Base-by-base conservation (phyloP, 2,888 invertebrate genomes). In the Ennomos erosarius region DNA sequence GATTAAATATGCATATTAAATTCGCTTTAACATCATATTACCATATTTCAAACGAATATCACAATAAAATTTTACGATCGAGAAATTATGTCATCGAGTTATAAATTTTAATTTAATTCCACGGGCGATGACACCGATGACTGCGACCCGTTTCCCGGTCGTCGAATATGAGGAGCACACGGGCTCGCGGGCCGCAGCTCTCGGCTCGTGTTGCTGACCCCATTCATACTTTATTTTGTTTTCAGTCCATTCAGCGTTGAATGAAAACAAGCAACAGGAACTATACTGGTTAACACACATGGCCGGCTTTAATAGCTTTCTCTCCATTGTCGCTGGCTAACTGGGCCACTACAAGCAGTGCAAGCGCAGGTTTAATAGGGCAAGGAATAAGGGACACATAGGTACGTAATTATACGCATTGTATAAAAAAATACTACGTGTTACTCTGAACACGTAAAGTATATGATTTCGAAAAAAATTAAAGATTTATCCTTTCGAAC, bases 221-320 rank as follows among this genome's bases (percentile, higher is more conserved):
- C 71, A 76, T 79, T 78, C 71, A 67, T 71, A 68, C 67, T 76
- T 78, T 78, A 76, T 71, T 84, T 84, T 80, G 50, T 84, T 83
- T 80, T 75, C 73, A 77, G 67, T 53, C 69, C 70, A 71, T 73
- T 73, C 74, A 72, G 68, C 68, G 74, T 68, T 67, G 71, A 77
- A 79, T 73, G 78, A 80, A 81, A 81, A 83, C 79, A 79, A 83
- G 79, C 78, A 83, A 81, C 77, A 80, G 75, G 77, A 84, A 82
- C 81, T 84, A 83, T 87, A 85, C 83, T 83, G 79, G 85, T 85
- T 86, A 84, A 81, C 87, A 88, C 84, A 88, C 88, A 87, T 87
- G 86, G 83, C 67, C 77, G 84, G 69, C 69, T 86, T 81, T 86
- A 85, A 88, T 89, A 81, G 85, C 81, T 78, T 81, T 80, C 80